Conservation (phyloP, 2,113 vertebrate species). For the Pseudolaguvia tuberculata region DNA sequence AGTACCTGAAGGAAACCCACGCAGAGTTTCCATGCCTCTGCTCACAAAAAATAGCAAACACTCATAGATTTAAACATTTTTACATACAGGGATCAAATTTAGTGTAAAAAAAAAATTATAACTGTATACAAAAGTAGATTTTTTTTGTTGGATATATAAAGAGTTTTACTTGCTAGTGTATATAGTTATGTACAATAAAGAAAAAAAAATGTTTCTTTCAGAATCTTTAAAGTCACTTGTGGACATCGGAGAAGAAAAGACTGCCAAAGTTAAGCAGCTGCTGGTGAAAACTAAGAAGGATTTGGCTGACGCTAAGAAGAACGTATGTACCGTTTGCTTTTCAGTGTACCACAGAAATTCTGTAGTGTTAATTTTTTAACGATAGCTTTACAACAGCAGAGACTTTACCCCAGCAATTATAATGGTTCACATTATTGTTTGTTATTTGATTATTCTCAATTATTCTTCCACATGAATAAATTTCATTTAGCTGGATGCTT, state of each 20-base stretch:
- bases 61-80: not conserved
- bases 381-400: no score
- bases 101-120: not conserved
- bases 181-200: not conserved
- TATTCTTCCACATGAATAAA: no score
- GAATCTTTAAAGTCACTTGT: constrained; percentile 78
- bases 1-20: no score
- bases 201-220: constrained; percentile 53
- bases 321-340: constrained; percentile 67
- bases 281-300: constrained; percentile 95
- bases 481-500: not conserved
- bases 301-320: constrained; percentile 84
- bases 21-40: no score
- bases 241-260: constrained; percentile 81
- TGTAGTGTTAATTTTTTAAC: not conserved
- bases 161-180: no score
- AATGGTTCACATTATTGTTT: no score
- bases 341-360: no score
- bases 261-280: constrained; percentile 86
- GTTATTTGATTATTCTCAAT: not conserved
- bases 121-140: not conserved
- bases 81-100: not conserved
- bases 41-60: no score
- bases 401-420: not conserved
- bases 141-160: no score